Conservation (phyloP, 1,140 invertebrate genomes). For the Drosophila orena region DNA sequence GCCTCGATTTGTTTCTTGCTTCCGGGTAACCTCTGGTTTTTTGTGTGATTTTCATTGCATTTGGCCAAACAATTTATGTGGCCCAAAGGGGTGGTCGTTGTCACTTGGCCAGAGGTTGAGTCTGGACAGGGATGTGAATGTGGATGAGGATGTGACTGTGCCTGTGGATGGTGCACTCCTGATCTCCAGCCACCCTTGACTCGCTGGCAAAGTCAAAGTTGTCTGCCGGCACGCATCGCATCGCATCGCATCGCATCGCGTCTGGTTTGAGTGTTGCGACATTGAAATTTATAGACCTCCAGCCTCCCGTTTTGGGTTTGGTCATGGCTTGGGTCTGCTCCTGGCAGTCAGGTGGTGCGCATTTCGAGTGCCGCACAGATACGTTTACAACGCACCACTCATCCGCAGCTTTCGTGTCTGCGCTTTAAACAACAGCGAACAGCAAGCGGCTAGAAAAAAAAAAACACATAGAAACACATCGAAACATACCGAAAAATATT, state of each 20-base stretch:
- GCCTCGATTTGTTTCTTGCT: neutral
- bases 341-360: constrained; percentile 40
- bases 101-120: constrained; percentile 18
- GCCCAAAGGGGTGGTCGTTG: constrained; percentile 55
- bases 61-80: constrained; percentile 69
- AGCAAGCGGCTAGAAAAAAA: constrained; percentile 3
- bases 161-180: constrained; percentile 9
- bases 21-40: neutral
- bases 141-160: neutral
- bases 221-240: constrained; percentile 17
- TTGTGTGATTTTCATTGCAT: constrained; percentile 66
- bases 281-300: constrained; percentile 73
- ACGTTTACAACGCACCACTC: constrained; percentile 31
- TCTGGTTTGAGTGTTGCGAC: constrained; percentile 56
- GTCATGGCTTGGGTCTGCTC: constrained; percentile 1
- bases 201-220: constrained; percentile 33
- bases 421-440: no score
- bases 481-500: constrained; percentile 69
- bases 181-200: constrained; percentile 43
- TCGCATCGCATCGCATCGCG: constrained; percentile 1
- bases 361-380: constrained; percentile 48
- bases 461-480: constrained; percentile 17
- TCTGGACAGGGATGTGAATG: neutral
- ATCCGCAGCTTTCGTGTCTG: constrained; percentile 31
- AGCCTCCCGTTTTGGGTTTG: neutral